Base-by-base conservation (phyloP, 2,113 vertebrate genomes). In the Etheostoma cragini region DNA sequence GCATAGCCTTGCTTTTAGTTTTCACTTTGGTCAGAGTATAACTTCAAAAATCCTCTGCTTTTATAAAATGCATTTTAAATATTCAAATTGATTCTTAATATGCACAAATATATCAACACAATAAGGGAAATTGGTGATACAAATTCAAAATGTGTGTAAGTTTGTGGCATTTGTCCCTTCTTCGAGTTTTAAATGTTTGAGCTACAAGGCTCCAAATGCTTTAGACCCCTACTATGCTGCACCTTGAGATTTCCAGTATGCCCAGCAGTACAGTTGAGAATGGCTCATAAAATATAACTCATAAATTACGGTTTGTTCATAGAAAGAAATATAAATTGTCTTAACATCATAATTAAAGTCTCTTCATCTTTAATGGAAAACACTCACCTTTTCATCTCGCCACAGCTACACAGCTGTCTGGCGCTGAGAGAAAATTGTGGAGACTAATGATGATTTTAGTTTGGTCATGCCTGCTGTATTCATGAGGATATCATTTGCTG, bases 381-480 rank as follows among this genome's bases (percentile, higher is more conserved):
- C 54, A 3, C n/a, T 70, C n/a, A 14, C 26, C n/a, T 45, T 69
- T 42, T 63, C 42, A 15, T 77, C 70, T 58, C 22, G 12, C 67
- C 33, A 24, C 22, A 57, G 67, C 65, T 17, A 22, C 13, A n/a
- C 33, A 52, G 47, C 72, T 16, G 2, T 46, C 57, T 21, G 17
- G 19, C 35, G 45, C 69, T 63, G 57, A 38, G 21, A 68, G 46
- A 67, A 49, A 84, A 75, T 60, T 33, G 45, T 46, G 38, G 35
- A 47, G 22, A 66, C 66, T 22, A 5, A 26, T 81, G 75, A 61
- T 88, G 63, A 79, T 70, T 88, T 78, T 15, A 42, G 22, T 80
- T 87, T 68, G 49, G 80, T 83, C 78, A 78, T 79, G 85, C 73
- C 63, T 79, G 57, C 62, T 80, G 79, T 57, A 54, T 66, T 89